Percentiles rank a stretch among this genome's conserved stretches.
Conservation (phyloP, 2,797 vertebrate genomes). For the Thamnophis elegans region DNA sequence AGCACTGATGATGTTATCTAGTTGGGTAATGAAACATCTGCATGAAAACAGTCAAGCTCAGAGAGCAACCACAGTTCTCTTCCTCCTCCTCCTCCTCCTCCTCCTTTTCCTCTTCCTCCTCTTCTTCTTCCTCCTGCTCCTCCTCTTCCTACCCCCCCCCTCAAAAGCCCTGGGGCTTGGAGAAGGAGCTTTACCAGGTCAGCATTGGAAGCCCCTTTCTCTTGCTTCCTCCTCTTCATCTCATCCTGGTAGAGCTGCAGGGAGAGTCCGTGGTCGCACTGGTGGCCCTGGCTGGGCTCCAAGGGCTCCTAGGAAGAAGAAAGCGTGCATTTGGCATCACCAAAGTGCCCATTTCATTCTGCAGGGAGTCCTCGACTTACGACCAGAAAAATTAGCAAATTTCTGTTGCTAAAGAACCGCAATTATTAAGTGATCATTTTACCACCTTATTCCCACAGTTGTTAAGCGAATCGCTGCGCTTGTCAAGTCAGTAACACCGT, state of each 20-base stretch:
- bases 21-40: neutral
- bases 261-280: slow-evolving; percentile 76
- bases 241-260: slow-evolving; percentile 79
- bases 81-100: no score
- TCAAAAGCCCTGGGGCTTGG: no score
- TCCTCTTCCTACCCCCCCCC: rapidly evolving
- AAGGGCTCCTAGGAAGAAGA: slow-evolving; percentile 17
- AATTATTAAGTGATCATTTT: no score
- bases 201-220: slow-evolving; percentile 64
- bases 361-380: no score
- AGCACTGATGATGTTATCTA: neutral
- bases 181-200: slow-evolving; percentile 71
- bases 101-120: no score
- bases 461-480: neutral
- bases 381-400: no score
- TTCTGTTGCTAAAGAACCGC: neutral
- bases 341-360: neutral
- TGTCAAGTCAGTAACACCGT: neutral
- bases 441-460: no score
- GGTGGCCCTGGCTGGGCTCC: slow-evolving; percentile 68
- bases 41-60: neutral
- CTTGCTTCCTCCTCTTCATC: slow-evolving; percentile 57
- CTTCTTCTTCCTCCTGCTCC: neutral
- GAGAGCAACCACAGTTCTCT: no score
- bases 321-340: rapidly evolving